Evolutionary conservation across 2,113 vertebrate genomes (phyloP).

Genomic region (Chunga burmeisteri): DNA sequence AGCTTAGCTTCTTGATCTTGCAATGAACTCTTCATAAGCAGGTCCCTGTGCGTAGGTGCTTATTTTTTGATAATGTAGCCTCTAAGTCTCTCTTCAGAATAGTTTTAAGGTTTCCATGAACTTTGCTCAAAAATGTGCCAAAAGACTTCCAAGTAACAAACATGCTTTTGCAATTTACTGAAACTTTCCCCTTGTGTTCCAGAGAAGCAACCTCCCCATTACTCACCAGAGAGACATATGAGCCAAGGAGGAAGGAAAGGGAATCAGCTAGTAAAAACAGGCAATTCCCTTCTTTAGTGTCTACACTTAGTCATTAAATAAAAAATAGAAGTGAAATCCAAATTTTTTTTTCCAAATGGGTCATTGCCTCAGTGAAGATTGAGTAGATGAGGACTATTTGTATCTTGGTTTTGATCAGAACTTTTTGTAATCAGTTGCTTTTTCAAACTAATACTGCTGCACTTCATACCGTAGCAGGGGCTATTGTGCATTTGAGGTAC

Average conservation of each 20-base stretch:
- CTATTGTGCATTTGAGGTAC: background rate
- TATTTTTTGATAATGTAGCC: slow-evolving; percentile 46
- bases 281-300: slow-evolving; percentile 71
- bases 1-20: slow-evolving; percentile 1
- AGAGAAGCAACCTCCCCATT: slow-evolving; percentile 80
- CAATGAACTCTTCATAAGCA: slow-evolving; percentile 20
- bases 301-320: slow-evolving; percentile 77
- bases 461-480: background rate
- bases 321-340: slow-evolving; percentile 76
- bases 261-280: slow-evolving; percentile 75
- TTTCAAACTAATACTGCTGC: background rate
- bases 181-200: slow-evolving; percentile 75
- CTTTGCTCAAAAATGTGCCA: slow-evolving; percentile 75
- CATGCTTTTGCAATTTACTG: slow-evolving; percentile 84
- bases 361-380: slow-evolving; percentile 56
- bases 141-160: slow-evolving; percentile 77
- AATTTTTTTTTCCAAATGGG: slow-evolving; percentile 61
- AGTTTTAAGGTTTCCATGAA: slow-evolving; percentile 66
- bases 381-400: slow-evolving; percentile 18
- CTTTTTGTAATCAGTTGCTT: background rate
- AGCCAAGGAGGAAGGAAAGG: slow-evolving; percentile 74
- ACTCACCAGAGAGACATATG: slow-evolving; percentile 76
- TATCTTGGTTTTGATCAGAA: slow-evolving; percentile 48
- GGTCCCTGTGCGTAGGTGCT: slow-evolving; percentile 13
- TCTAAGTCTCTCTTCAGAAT: slow-evolving; percentile 26